Percentiles rank a stretch among this genome's conserved stretches.
Conservation (phyloP, 2,113 vertebrate species). For the Peromyscus maniculatus region DNA sequence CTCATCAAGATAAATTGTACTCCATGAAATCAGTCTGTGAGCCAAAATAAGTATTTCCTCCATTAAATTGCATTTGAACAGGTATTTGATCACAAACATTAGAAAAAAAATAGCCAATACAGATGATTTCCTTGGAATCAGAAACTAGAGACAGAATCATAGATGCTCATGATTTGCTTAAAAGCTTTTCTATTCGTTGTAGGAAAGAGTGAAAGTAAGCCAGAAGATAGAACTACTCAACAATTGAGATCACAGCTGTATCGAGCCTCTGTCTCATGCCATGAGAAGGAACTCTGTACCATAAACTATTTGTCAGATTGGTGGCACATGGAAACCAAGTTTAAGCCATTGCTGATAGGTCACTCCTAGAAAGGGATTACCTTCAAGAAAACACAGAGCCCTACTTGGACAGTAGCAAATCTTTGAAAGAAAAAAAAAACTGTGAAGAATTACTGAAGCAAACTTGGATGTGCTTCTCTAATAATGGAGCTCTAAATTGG, state of each 20-base stretch:
- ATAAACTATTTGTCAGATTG: background rate
- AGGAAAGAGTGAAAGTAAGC: background rate
- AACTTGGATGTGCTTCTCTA: background rate
- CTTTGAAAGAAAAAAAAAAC: background rate
- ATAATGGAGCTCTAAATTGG: background rate
- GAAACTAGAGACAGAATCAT: background rate
- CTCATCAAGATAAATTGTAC: background rate
- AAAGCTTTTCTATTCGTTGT: background rate
- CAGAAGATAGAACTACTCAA: background rate
- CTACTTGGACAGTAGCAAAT: background rate
- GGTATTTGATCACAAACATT: background rate
- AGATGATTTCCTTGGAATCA: background rate
- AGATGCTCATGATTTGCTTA: background rate
- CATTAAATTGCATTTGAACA: background rate
- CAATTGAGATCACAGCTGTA: background rate
- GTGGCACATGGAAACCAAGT: background rate
- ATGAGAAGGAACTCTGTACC: background rate
- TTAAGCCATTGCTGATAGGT: background rate
- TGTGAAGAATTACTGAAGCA: background rate
- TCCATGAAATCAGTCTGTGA: background rate
- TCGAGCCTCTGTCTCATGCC: background rate
- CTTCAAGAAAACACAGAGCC: background rate
- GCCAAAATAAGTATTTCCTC: background rate
- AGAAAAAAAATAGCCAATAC: background rate
- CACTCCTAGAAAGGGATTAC: background rate